These are phyloP conservation scores for Zaprionus taronus DNA, from an alignment of 1,140 invertebrate species.

Conservation along the genomic window DNA sequence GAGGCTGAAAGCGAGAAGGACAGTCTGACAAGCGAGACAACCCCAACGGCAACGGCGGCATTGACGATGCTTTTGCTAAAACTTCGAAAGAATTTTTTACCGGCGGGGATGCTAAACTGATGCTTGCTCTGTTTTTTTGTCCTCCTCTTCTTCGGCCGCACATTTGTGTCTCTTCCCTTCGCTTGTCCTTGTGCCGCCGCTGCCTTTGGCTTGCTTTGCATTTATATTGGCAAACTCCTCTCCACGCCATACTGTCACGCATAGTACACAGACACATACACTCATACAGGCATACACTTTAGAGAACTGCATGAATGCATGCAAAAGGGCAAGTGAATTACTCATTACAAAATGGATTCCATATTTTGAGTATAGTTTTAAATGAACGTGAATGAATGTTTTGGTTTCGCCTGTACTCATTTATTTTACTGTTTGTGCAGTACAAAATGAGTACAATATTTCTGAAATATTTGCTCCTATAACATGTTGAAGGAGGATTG, in stretches of 20 bases:
- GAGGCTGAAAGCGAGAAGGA: constrained; percentile 10
- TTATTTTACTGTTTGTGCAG: too few species aligned
- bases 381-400: too few species aligned
- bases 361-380: too few species aligned
- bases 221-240: constrained; percentile 35
- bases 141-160: neutral
- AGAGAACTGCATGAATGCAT: neutral
- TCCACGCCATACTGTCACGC: constrained; percentile 21
- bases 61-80: constrained; percentile 36
- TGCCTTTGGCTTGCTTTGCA: constrained; percentile 25
- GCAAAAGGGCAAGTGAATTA: too few species aligned
- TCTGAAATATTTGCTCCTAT: too few species aligned
- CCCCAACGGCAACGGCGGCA: constrained; percentile 2
- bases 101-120: constrained; percentile 39
- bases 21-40: constrained; percentile 32
- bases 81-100: constrained; percentile 44
- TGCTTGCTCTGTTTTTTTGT: constrained; percentile 24
- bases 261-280: constrained; percentile 17
- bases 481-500: too few species aligned
- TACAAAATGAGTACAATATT: too few species aligned
- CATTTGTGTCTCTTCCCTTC: neutral
- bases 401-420: too few species aligned
- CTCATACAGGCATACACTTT: constrained; percentile 9
- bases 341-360: too few species aligned
- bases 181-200: constrained; percentile 12